These are phyloP conservation scores for Dendrocopos noguchii DNA, from an alignment of 2,113 vertebrate genomes.

Conservation along the genomic window DNA sequence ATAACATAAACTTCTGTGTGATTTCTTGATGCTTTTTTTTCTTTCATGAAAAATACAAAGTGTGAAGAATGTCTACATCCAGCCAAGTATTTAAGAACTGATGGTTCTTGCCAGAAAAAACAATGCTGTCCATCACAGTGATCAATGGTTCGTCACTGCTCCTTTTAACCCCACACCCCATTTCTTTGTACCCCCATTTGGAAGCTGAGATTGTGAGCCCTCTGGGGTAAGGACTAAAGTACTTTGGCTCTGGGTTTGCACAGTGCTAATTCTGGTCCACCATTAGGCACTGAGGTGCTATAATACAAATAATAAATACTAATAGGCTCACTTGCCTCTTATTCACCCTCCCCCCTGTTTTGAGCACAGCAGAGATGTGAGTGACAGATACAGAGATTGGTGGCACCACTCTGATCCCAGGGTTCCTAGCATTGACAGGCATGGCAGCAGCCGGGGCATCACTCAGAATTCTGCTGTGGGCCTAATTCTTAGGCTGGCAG, in stretches of 20 bases:
- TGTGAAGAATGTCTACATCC: neutral
- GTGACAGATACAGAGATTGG: neutral
- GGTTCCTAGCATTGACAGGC: neutral
- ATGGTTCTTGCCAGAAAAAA: neutral
- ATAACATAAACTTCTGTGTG: neutral
- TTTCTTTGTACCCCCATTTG: neutral
- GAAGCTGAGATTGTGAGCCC: constrained; percentile 51
- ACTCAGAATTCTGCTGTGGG: neutral
- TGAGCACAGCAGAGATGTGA: rapidly evolving
- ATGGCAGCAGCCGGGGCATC: constrained; percentile 4
- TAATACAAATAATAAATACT: constrained; percentile 59
- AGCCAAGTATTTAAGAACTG: neutral
- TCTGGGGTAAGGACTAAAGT: constrained; percentile 4
- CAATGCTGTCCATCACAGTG: rapidly evolving
- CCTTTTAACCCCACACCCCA: neutral
- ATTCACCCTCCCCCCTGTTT: neutral
- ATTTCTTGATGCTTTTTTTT: neutral
- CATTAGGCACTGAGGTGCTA: constrained; percentile 49
- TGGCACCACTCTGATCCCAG: neutral
- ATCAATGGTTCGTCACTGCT: neutral
- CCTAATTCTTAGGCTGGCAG: constrained; percentile 43
- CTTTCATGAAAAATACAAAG: neutral
- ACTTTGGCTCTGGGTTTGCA: constrained; percentile 19
- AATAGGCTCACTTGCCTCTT: constrained; percentile 11
- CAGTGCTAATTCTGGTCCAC: constrained; percentile 38